A percentile compares a stretch with the other conserved stretches of the same genome.
These are phyloP conservation scores for Accipiter virgatus DNA, from an alignment of 2,113 vertebrate species.

Conservation along the genomic window DNA sequence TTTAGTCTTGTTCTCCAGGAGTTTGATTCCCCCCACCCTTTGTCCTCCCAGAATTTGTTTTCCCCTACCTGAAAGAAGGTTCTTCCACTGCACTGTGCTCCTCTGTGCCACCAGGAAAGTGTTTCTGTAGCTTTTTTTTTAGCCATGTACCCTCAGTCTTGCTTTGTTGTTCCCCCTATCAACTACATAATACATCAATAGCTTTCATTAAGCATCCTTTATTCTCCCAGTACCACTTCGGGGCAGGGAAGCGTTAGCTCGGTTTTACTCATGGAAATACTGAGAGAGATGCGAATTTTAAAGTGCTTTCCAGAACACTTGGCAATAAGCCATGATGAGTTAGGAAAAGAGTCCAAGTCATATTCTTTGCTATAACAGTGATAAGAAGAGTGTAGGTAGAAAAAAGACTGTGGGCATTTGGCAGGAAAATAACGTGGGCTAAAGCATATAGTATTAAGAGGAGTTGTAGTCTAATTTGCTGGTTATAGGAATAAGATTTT, in stretches of 20 bases:
- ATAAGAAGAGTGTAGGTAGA: constrained; percentile 15
- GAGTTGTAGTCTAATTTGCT: neutral
- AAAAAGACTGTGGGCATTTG: neutral
- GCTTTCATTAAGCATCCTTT: neutral
- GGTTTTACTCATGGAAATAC: neutral
- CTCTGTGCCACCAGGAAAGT: neutral
- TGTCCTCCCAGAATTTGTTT: neutral
- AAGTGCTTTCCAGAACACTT: constrained; percentile 13
- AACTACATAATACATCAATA: neutral
- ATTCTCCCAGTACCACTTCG: neutral
- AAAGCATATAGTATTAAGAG: neutral
- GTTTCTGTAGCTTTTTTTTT: neutral
- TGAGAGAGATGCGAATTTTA: neutral
- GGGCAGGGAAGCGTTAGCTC: neutral
- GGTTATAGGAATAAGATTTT: neutral
- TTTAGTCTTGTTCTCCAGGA: neutral
- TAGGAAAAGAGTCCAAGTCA: constrained; percentile 15
- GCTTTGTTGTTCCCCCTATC: neutral
- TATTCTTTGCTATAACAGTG: neutral
- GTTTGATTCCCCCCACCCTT: neutral
- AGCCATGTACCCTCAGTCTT: neutral
- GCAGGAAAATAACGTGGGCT: neutral
- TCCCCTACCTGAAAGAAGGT: neutral
- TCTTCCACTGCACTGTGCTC: neutral
- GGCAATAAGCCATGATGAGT: neutral